These are phyloP conservation scores for Temnothorax ravouxi DNA, from an alignment of 2,888 invertebrate species.

Conservation along the genomic window DNA sequence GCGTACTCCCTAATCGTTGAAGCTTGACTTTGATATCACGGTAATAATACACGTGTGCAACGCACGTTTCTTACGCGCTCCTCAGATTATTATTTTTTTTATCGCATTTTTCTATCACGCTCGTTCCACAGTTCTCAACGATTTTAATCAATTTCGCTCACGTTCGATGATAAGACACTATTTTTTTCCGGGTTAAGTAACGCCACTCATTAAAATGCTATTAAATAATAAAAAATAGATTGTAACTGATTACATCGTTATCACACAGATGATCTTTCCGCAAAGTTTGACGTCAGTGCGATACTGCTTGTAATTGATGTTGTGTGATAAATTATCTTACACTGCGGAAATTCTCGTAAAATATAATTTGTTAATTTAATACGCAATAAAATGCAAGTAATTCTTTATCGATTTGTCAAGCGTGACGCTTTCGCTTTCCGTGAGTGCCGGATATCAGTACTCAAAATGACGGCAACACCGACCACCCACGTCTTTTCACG, in stretches of 20 bases:
- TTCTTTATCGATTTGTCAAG: background rate
- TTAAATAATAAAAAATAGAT: conserved; percentile 44
- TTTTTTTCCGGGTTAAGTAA: background rate
- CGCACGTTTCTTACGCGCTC: conserved; percentile 27
- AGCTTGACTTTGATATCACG: conserved; percentile 57
- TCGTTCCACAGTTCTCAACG: background rate
- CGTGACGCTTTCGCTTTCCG: conserved; percentile 6
- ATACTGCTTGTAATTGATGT: conserved; percentile 2
- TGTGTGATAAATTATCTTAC: conserved; percentile 20
- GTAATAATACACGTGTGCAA: conserved; percentile 35
- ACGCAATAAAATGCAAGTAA: background rate
- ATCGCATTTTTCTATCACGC: conserved; percentile 6
- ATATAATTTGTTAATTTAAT: background rate
- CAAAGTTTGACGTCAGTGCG: conserved; percentile 51
- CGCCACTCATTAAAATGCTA: conserved; percentile 44
- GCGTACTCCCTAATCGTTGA: conserved; percentile 55
- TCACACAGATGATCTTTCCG: conserved; percentile 39
- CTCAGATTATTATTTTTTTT: conserved; percentile 1
- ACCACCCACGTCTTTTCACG: conserved; percentile 58
- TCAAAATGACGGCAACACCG: conserved; percentile 49
- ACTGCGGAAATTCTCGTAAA: background rate
- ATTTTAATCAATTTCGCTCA: conserved; percentile 31
- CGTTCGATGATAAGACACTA: background rate
- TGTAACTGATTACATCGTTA: conserved; percentile 15
- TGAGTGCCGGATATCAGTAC: conserved; percentile 4